Conservation (phyloP, 2,797 vertebrate genomes). For the Hylomyscus alleni region DNA sequence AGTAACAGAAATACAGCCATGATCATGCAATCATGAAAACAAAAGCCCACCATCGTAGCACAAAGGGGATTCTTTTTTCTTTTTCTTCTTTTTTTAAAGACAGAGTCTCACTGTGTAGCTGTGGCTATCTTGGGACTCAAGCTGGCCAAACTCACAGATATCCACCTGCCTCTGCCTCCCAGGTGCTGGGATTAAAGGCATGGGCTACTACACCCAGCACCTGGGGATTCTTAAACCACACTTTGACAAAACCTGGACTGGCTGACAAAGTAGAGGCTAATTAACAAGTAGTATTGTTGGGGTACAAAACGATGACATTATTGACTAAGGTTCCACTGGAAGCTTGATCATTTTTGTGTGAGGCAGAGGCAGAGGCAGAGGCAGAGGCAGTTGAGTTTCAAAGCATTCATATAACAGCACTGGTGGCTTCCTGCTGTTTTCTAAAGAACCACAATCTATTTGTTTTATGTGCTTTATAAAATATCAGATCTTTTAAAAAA, state of each 20-base stretch:
- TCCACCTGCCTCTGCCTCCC: neutral
- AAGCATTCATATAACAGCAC: constrained; percentile 30
- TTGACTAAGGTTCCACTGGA: neutral
- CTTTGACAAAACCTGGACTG: constrained; percentile 35
- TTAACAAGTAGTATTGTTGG: constrained; percentile 56
- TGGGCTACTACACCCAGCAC: neutral
- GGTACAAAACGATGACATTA: constrained; percentile 50
- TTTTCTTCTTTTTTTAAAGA: neutral
- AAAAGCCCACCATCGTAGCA: neutral
- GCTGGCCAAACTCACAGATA: neutral
- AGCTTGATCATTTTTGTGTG: constrained; percentile 30
- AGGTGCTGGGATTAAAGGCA: neutral
- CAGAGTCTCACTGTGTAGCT: no score
- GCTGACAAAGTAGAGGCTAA: neutral
- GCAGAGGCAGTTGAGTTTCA: constrained; percentile 19
- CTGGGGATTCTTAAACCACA: constrained; percentile 55
- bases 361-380: neutral
- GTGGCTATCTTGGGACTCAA: neutral
- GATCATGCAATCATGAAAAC: constrained; percentile 54
- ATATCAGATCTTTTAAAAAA: constrained; percentile 50
- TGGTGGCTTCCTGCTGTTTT: neutral
- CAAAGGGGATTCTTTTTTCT: neutral
- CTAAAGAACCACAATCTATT: constrained; percentile 28
- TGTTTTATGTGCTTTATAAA: constrained; percentile 52
- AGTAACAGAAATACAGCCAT: constrained; percentile 8